phyloP scores from a whole-genome alignment of 2,113 vertebrate genomes.

The Sander vitreus region DNA sequence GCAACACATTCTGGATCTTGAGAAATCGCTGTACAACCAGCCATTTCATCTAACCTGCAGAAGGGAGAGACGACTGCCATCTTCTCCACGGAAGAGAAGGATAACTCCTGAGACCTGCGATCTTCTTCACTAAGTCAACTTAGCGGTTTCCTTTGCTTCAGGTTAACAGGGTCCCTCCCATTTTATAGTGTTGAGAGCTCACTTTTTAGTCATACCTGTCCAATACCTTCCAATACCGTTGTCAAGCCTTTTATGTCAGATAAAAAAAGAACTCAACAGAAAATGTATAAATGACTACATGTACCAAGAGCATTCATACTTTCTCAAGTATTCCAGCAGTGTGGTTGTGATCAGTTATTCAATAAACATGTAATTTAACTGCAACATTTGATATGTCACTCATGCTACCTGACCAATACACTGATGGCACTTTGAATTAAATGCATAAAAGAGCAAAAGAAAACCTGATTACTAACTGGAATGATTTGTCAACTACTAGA shows the following conservation, averaged over 20 bases:
- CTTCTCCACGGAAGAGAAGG: too few relatives aligned
- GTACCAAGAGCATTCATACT: background rate
- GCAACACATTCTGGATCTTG: too few relatives aligned
- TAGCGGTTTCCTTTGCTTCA: too few relatives aligned
- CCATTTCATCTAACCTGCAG: too few relatives aligned
- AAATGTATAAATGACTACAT: background rate
- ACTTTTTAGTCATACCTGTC: background rate
- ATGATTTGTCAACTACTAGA: background rate
- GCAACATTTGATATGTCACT: background rate
- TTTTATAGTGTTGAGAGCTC: background rate
- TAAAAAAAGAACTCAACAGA: background rate
- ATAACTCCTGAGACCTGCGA: too few relatives aligned
- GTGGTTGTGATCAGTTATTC: background rate
- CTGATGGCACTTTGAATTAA: background rate
- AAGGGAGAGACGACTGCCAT: too few relatives aligned
- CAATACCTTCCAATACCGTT: too few relatives aligned
- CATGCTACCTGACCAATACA: background rate
- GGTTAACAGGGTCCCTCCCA: too few relatives aligned
- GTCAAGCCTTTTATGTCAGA: background rate
- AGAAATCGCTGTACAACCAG: too few relatives aligned
- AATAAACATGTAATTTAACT: background rate
- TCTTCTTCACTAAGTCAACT: too few relatives aligned
- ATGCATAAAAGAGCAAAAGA: background rate
- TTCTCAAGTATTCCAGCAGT: background rate
- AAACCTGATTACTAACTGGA: background rate